phyloP scores from a whole-genome alignment of 2,113 vertebrate species.

The Rhinichthys klamathensis region DNA sequence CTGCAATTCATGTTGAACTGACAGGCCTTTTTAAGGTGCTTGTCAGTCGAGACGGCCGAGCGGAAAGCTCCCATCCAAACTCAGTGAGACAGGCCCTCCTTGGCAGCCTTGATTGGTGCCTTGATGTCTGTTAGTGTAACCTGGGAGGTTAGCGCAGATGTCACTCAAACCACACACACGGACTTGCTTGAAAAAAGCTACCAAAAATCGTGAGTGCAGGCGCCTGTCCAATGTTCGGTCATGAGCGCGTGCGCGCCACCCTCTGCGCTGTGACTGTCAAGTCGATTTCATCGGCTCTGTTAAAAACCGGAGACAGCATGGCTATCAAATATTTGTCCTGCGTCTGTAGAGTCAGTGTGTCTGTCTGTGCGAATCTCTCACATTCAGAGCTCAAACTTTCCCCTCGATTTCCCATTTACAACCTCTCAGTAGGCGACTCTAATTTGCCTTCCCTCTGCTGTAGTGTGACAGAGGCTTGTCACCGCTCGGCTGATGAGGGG shows the following conservation, averaged over 20 bases:
- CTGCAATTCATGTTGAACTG: constrained; percentile 67
- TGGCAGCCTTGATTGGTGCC: constrained; percentile 64
- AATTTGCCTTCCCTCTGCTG: constrained; percentile 18
- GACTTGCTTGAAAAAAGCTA: constrained; percentile 60
- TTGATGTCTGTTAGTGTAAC: constrained; percentile 67
- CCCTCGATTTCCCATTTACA: constrained; percentile 41
- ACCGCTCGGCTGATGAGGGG: constrained; percentile 57
- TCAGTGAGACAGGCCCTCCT: constrained; percentile 55
- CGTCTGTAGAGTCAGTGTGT: constrained; percentile 43
- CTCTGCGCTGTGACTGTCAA: constrained; percentile 55
- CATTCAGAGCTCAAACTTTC: constrained; percentile 54
- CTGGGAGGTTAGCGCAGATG: constrained; percentile 63
- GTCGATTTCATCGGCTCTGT: constrained; percentile 54
- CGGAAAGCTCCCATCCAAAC: constrained; percentile 66
- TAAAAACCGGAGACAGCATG: constrained; percentile 57
- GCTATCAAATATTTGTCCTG: constrained; percentile 59
- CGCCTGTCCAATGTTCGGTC: constrained; percentile 56
- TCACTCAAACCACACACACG: constrained; percentile 62
- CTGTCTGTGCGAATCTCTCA: constrained; percentile 54
- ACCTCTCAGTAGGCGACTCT: constrained; percentile 33
- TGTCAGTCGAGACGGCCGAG: constrained; percentile 72
- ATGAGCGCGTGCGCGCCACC: not conserved
- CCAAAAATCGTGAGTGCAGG: constrained; percentile 46
- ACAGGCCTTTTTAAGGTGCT: constrained; percentile 71
- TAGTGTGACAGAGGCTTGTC: constrained; percentile 67